phyloP scores from a whole-genome alignment of 2,797 vertebrate genomes.

The Hirundo rustica region DNA sequence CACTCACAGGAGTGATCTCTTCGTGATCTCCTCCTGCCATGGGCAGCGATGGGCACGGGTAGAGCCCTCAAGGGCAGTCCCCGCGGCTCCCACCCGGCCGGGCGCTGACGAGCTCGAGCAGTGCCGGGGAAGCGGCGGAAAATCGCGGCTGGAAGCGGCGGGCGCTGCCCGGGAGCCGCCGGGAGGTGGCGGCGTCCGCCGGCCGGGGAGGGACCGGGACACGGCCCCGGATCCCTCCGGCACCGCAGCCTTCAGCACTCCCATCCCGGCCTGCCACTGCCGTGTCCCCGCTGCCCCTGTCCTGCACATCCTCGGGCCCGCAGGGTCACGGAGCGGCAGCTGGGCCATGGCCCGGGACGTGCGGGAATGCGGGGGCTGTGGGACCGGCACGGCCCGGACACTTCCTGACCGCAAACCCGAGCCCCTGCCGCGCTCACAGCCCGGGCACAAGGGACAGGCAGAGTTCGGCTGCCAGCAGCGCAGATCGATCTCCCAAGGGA shows the following conservation, averaged over 20 bases:
- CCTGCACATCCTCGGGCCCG: not conserved
- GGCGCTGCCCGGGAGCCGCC: not conserved
- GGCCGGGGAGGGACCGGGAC: not conserved
- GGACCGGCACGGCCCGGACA: not conserved
- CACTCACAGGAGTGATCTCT: not conserved
- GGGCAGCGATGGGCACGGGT: not conserved
- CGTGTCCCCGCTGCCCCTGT: not conserved
- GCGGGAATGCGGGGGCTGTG: not conserved
- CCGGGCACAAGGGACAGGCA: not conserved
- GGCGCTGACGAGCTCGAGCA: not conserved
- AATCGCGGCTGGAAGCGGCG: not conserved
- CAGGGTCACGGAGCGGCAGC: not conserved
- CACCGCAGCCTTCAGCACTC: not conserved
- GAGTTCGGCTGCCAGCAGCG: not conserved
- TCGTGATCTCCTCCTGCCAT: not conserved
- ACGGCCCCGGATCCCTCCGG: not conserved
- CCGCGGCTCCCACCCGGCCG: not conserved
- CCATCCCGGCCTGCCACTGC: not conserved
- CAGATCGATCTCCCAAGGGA: not conserved
- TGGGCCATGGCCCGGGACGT: not conserved
- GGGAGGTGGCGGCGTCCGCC: conserved; percentile 43
- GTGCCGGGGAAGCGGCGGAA: not conserved
- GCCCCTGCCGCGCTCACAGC: accelerated
- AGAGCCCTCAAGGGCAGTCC: not conserved
- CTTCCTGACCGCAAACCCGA: not conserved